Evolutionary conservation across 2,888 invertebrate species (phyloP), one percentile per base, ranked within the genome.

Genomic region (Cephonodes hylas): DNA sequence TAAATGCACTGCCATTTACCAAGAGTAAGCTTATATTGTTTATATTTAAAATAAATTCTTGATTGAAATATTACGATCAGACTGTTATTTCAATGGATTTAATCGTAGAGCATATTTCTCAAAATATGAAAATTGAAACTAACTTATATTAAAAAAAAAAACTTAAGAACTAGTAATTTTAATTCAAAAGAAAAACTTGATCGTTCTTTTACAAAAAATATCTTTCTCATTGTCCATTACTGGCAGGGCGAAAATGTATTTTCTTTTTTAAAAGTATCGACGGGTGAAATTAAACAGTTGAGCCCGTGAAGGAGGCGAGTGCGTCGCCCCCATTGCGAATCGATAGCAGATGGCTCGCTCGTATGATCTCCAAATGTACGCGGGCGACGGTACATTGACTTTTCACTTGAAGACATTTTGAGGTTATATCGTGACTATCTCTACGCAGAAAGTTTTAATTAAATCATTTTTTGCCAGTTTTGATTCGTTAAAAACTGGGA

Each of bases 331-430:
- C 53, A 53, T 53, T 8, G 18, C 27, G 27, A 53, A 53, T 53
- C 53, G 53, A 53, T 53, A 53, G 31, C 53, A 53, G 53, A 53
- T 53, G 48, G 27, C 27, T 2, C 31, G 31, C 18, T 31, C 53
- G 15, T 18, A 27, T 53, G 53, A 53, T 53, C 53, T 53, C 31
- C 31, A 53, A 53, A 53, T 53, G 53, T 53, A 27, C 23, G 45
- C 53, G 53, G 31, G 31, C 53, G 53, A 10, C 8, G 18, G 53
- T 53, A 27, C 53, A 53, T 53, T 53, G 53, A 53, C 53, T 53
- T 15, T 18, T 31, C 10, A 31, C 10, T 27, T 18, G n/a, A n/a
- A 31, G 53, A 31, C 53, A 27, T 31, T 53, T 31, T 18, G 31
- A 53, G 53, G 53, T 53, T 48, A 25, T 7, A 25, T 48, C 31